Conservation (phyloP, 2,888 invertebrate species). For the Eudasyphora cyanicolor region DNA sequence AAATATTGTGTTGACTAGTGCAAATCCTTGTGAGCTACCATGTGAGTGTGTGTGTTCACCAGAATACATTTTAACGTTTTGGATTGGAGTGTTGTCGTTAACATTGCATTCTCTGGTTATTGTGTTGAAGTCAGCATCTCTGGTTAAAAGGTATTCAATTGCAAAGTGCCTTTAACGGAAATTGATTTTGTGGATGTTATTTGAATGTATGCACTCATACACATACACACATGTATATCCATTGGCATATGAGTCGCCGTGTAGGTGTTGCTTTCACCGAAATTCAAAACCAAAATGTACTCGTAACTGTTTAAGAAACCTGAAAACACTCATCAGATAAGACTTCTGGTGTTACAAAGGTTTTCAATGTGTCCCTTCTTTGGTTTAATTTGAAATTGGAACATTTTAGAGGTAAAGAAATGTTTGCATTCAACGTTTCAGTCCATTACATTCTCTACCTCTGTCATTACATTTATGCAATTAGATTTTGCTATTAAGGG, state of each 20-base stretch:
- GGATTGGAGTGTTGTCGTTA: slow-evolving; percentile 18
- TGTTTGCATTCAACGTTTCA: too few relatives aligned
- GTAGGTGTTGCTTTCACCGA: neutral
- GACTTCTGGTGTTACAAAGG: neutral
- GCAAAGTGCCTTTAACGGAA: slow-evolving; percentile 63
- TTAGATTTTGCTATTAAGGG: too few relatives aligned
- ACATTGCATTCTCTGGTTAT: slow-evolving; percentile 33
- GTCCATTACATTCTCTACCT: too few relatives aligned
- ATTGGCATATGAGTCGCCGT: too few relatives aligned
- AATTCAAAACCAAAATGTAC: neutral
- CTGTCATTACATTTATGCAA: too few relatives aligned
- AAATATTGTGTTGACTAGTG: slow-evolving; percentile 1
- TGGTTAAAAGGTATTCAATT: slow-evolving; percentile 63
- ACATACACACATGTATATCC: neutral
- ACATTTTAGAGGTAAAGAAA: neutral
- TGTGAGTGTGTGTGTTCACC: neutral
- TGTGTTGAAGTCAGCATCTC: slow-evolving; percentile 57
- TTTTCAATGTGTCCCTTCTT: neutral
- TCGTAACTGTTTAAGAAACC: neutral
- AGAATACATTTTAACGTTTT: slow-evolving; percentile 39
- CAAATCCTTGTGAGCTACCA: neutral
- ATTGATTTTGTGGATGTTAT: slow-evolving; percentile 61
- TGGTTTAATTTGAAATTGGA: neutral
- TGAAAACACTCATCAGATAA: neutral
- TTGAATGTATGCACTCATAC: slow-evolving; percentile 17